Conservation (phyloP, 2,113 vertebrate species). For the Trematomus loennbergii region DNA sequence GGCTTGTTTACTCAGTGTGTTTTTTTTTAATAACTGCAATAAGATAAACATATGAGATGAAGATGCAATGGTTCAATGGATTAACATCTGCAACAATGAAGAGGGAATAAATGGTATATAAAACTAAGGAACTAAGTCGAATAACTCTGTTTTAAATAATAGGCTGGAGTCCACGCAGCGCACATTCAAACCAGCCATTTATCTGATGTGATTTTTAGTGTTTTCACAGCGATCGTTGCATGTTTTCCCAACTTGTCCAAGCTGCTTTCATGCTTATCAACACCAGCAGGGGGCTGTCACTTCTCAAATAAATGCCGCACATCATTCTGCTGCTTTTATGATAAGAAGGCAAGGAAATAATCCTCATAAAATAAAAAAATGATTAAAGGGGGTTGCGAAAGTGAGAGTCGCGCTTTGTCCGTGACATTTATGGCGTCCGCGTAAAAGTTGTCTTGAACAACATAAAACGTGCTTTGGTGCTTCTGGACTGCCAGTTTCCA, state of each 20-base stretch:
- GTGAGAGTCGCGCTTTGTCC: conserved; percentile 37
- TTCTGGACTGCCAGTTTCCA: conserved; percentile 52
- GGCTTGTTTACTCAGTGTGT: conserved; percentile 1
- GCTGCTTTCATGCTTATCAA: conserved; percentile 59
- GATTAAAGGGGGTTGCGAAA: conserved; percentile 65
- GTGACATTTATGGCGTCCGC: conserved; percentile 58
- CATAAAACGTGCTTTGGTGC: conserved; percentile 51
- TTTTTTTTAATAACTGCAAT: background rate
- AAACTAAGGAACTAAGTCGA: too few species aligned
- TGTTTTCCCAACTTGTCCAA: conserved; percentile 40
- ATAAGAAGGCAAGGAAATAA: conserved; percentile 66
- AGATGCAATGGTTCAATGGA: background rate
- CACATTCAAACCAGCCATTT: background rate
- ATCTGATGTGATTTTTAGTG: background rate
- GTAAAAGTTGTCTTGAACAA: conserved; percentile 59
- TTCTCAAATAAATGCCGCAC: conserved; percentile 42
- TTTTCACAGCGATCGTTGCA: conserved; percentile 9
- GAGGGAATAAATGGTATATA: background rate
- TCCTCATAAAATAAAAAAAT: conserved; percentile 66
- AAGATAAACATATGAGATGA: conserved; percentile 10
- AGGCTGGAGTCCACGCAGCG: too few species aligned
- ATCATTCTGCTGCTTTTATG: conserved; percentile 61
- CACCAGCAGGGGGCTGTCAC: conserved; percentile 47
- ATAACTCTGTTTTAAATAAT: too few species aligned
- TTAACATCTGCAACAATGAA: conserved; percentile 22